Conservation (phyloP, 2,113 vertebrate species). For the Sialia sialis region DNA sequence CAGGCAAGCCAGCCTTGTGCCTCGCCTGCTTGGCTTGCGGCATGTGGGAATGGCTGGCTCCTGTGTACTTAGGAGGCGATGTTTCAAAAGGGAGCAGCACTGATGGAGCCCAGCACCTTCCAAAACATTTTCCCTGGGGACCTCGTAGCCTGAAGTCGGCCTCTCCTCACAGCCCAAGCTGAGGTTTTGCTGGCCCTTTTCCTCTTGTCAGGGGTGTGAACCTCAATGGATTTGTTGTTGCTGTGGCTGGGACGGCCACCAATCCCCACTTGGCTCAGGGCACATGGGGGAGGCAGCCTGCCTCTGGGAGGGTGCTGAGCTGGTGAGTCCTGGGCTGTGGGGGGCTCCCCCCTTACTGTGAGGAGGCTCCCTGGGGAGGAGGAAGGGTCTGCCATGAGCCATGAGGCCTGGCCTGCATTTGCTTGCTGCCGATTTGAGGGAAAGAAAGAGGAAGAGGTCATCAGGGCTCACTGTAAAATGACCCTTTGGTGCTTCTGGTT, state of each 20-base stretch:
- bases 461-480: too few relatives aligned
- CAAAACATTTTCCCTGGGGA: neutral
- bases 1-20: neutral
- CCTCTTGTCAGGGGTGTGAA: too few relatives aligned
- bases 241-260: too few relatives aligned
- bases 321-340: neutral
- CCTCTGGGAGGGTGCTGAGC: neutral
- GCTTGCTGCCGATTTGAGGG: too few relatives aligned
- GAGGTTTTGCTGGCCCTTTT: neutral
- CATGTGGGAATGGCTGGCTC: neutral
- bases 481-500: too few relatives aligned
- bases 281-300: neutral
- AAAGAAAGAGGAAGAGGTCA: too few relatives aligned
- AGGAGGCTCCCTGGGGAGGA: too few relatives aligned
- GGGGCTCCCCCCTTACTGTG: neutral
- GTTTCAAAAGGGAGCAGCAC: neutral
- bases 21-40: accelerated
- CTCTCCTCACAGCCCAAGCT: neutral
- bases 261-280: neutral
- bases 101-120: neutral
- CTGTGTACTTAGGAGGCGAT: neutral
- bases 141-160: too few relatives aligned
- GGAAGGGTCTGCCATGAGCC: too few relatives aligned
- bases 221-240: too few relatives aligned
- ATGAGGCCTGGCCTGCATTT: too few relatives aligned